Percentiles rank a stretch among this genome's conserved stretches.
These are phyloP conservation scores for Drosophila testacea DNA, from an alignment of 2,888 invertebrate genomes.

Conservation along the genomic window DNA sequence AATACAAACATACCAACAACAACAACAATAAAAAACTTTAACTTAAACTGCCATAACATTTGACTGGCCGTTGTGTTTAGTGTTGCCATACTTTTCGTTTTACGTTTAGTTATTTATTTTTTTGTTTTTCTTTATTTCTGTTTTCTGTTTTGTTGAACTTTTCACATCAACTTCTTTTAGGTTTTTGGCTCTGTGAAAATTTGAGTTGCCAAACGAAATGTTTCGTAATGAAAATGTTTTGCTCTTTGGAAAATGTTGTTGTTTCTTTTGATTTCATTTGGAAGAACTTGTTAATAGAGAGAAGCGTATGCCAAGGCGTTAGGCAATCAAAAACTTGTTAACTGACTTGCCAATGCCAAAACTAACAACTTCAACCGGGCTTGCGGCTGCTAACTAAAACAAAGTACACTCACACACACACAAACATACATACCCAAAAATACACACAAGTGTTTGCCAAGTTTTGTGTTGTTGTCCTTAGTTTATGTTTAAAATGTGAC, in stretches of 20 bases:
- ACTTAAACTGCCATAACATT: conserved; percentile 66
- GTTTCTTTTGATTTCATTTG: conserved; percentile 51
- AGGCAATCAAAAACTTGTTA: conserved; percentile 66
- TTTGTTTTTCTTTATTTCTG: conserved; percentile 19
- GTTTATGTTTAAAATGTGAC: conserved; percentile 44
- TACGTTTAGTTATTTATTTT: conserved; percentile 5
- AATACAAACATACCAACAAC: conserved; percentile 38
- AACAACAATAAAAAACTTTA: conserved; percentile 48
- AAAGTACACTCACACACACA: conserved; percentile 18
- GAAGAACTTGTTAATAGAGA: conserved; percentile 53
- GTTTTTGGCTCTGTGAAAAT: conserved; percentile 42
- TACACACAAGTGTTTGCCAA: conserved; percentile 9
- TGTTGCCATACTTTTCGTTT: conserved; percentile 44
- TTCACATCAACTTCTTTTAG: conserved; percentile 72
- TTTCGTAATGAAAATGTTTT: conserved; percentile 75
- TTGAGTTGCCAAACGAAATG: conserved; percentile 65
- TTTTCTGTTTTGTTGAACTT: conserved; percentile 53
- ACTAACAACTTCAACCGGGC: conserved; percentile 48
- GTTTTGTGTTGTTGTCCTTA: conserved; percentile 41
- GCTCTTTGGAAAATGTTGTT: conserved; percentile 42
- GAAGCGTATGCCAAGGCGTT: conserved; percentile 49
- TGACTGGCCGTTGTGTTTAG: conserved; percentile 58
- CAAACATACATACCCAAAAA: background rate
- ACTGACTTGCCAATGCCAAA: conserved; percentile 57
- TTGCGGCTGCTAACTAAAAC: conserved; percentile 67